phyloP scores from a whole-genome alignment of 2,888 invertebrate genomes.

The Zhuqinia jingwanae region DNA sequence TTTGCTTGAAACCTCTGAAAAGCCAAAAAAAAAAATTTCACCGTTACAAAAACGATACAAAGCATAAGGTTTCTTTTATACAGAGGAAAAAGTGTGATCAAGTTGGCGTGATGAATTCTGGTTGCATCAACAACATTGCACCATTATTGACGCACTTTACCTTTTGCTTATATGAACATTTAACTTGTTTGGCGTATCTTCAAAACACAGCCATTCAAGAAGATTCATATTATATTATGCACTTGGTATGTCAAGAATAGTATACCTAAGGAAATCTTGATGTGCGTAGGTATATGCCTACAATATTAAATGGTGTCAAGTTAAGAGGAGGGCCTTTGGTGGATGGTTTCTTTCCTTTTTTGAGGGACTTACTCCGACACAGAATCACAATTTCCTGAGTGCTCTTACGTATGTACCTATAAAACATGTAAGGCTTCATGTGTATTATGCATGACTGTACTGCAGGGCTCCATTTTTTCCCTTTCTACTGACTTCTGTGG shows the following conservation, averaged over 20 bases:
- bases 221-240: neutral
- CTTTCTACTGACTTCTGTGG: neutral
- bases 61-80: too few relatives aligned
- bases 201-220: neutral
- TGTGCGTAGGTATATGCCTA: neutral
- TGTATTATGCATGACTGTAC: neutral
- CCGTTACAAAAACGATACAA: constrained; percentile 18
- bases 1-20: neutral
- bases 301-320: constrained; percentile 13
- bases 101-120: too few relatives aligned
- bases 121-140: too few relatives aligned
- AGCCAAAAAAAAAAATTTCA: neutral
- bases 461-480: neutral
- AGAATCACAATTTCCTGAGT: neutral
- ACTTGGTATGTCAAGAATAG: too few relatives aligned
- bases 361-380: neutral
- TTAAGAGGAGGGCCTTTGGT: constrained; percentile 44
- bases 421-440: neutral
- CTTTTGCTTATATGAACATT: neutral
- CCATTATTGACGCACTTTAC: too few relatives aligned
- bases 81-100: too few relatives aligned
- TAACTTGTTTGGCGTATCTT: neutral
- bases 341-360: constrained; percentile 45
- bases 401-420: neutral
- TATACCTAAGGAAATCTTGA: too few relatives aligned